Evolutionary conservation across 2,888 invertebrate species (phyloP).

Genomic region (Notocelia uddmanniana): DNA sequence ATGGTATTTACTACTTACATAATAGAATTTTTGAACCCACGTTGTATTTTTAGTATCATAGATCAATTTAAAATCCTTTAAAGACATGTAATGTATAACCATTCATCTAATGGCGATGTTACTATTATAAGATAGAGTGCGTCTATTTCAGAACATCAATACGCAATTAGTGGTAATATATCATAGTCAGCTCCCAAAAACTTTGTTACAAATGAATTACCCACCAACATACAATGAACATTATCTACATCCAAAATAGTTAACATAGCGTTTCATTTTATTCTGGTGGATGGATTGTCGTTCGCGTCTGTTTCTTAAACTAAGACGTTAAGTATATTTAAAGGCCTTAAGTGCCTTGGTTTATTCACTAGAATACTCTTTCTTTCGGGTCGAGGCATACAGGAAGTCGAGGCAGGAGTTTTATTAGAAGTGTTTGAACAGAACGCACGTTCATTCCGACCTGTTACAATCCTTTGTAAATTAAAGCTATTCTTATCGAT

Average conservation of each 20-base stretch:
- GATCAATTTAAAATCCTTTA: slow-evolving; percentile 12
- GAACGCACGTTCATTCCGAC: slow-evolving; percentile 47
- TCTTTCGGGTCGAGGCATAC: slow-evolving; percentile 25
- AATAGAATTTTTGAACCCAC: not conserved
- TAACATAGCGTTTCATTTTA: not conserved
- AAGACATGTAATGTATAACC: slow-evolving; percentile 3
- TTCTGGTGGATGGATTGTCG: slow-evolving; percentile 30
- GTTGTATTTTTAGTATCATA: not conserved
- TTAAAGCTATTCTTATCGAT: slow-evolving; percentile 45
- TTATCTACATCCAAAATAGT: not conserved
- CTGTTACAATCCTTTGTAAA: slow-evolving; percentile 49
- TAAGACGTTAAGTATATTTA: too few relatives aligned
- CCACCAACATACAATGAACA: slow-evolving; percentile 10
- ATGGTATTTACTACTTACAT: too few relatives aligned
- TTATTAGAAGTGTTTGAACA: slow-evolving; percentile 50
- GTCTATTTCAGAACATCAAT: slow-evolving; percentile 44
- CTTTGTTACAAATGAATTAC: slow-evolving; percentile 38
- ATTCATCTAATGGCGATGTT: slow-evolving; percentile 10
- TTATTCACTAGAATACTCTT: not conserved
- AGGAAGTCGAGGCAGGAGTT: slow-evolving; percentile 50
- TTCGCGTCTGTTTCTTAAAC: slow-evolving; percentile 32
- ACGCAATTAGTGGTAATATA: slow-evolving; percentile 46
- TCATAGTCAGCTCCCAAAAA: slow-evolving; percentile 43
- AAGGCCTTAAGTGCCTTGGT: slow-evolving; percentile 3
- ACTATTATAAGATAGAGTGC: slow-evolving; percentile 29